Evolutionary conservation across 2,797 vertebrate species (phyloP).

Genomic region (Lacerta agilis): DNA sequence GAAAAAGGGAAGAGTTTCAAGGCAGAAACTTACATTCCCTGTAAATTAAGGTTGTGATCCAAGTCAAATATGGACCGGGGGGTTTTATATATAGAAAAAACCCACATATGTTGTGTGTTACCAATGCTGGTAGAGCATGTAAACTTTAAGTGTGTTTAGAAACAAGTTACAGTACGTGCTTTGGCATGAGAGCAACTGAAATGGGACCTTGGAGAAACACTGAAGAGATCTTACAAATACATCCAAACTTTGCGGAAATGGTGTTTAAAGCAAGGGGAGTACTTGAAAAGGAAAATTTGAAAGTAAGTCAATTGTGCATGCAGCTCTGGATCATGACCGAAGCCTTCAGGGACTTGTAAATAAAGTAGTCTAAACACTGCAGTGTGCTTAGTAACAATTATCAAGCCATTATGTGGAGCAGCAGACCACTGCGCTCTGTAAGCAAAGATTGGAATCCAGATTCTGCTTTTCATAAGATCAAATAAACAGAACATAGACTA

Average conservation of each 20-base stretch:
- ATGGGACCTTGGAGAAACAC: neutral
- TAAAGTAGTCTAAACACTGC: neutral
- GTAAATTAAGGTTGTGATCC: neutral
- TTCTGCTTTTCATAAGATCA: neutral
- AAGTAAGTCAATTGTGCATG: neutral
- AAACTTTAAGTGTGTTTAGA: too few relatives aligned
- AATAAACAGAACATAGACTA: neutral
- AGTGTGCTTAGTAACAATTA: constrained; percentile 4
- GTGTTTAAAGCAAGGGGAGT: neutral
- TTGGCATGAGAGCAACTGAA: neutral
- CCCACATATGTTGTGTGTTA: neutral
- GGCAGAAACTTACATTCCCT: neutral
- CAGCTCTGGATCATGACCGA: neutral
- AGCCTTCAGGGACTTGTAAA: neutral
- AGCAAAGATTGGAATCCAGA: neutral
- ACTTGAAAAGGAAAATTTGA: neutral
- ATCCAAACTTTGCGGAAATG: neutral
- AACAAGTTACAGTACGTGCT: neutral
- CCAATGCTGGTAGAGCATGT: neutral
- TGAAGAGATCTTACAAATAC: neutral
- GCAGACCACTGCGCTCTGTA: neutral
- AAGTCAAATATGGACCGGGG: neutral
- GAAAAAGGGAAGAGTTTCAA: too few relatives aligned
- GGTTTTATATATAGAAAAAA: neutral
- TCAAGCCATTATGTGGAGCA: neutral